Evolutionary conservation across 2,797 vertebrate species (phyloP), one percentile per base, ranked within the genome.

Genomic region (Sebastes hubbsi): DNA sequence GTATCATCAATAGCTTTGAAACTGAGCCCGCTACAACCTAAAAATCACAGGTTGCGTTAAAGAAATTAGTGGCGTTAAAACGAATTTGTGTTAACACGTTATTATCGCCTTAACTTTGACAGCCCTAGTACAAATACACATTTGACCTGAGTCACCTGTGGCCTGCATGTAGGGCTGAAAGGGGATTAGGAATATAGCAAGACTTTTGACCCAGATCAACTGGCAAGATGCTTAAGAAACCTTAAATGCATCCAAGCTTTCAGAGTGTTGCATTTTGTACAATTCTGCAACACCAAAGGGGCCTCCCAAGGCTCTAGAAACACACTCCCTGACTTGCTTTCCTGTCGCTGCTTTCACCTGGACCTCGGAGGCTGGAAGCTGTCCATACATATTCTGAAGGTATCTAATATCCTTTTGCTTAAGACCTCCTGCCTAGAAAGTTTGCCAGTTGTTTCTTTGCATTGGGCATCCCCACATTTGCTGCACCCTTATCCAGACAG

Each of bases 401-500:
- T 46, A 54, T 75, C 52, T 59, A 27, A 63, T 80, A 79, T 78
- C 55, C 27, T 66, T 83, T 74, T 46, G 72, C 54, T 22, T 25
- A 34, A 77, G 56, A 70, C 25, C 68, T 64, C 52, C 46, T 65
- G 64, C 46, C 32, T 52, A 30, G 20, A 68, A 70, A 42, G 59
- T 78, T 54, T 69, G 6, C 38, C 54, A 36, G 29, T 64, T 64
- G 13, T 22, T 74, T 76, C 22, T 58, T 78, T 80, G 74, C 8
- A 1, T 49, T 46, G 24, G 61, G 59, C 59, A 71, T 66, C 49
- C 59, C 49, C 56, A 61, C 75, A 70, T 88, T 88, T 84, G 56
- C 77, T 84, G 86, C 72, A 71, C 30, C 34, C 62, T 71, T 67
- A 83, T 75, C 77, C 67, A 42, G 68, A 72, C 55, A 49, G 46